Evolutionary conservation across 1,140 invertebrate species (phyloP).

Genomic region (Physella acuta): DNA sequence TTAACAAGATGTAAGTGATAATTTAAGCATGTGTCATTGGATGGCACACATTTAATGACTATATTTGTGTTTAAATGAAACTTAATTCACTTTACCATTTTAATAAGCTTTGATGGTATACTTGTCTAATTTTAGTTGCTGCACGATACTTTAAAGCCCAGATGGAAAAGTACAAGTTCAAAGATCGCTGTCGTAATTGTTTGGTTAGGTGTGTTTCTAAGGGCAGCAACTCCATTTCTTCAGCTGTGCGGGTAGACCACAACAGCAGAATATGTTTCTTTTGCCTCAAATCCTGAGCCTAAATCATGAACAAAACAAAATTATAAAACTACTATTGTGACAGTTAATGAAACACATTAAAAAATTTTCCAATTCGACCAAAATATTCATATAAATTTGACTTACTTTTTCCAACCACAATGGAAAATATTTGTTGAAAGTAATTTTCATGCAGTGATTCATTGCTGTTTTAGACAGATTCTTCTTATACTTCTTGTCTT

Average conservation of each 20-base stretch:
- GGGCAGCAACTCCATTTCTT: conserved; percentile 33
- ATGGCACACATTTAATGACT: no score
- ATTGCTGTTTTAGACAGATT: not conserved
- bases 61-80: no score
- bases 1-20: no score
- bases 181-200: conserved; percentile 27
- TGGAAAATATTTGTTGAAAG: conserved; percentile 1
- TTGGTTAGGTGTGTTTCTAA: conserved; percentile 27
- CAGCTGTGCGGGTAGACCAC: conserved; percentile 34
- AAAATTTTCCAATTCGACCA: no score
- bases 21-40: no score
- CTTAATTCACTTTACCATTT: conserved; percentile 34
- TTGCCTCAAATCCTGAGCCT: conserved; percentile 34
- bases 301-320: no score
- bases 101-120: conserved; percentile 29
- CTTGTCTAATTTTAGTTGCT: conserved; percentile 27
- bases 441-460: not conserved
- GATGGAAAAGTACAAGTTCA: conserved; percentile 29
- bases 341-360: no score
- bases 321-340: no score
- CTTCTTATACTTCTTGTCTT: not conserved
- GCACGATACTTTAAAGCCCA: conserved; percentile 33
- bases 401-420: conserved; percentile 13
- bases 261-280: conserved; percentile 33
- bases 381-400: not conserved